phyloP scores from a whole-genome alignment of 1,140 invertebrate species.

The Callitettix versicolor region DNA sequence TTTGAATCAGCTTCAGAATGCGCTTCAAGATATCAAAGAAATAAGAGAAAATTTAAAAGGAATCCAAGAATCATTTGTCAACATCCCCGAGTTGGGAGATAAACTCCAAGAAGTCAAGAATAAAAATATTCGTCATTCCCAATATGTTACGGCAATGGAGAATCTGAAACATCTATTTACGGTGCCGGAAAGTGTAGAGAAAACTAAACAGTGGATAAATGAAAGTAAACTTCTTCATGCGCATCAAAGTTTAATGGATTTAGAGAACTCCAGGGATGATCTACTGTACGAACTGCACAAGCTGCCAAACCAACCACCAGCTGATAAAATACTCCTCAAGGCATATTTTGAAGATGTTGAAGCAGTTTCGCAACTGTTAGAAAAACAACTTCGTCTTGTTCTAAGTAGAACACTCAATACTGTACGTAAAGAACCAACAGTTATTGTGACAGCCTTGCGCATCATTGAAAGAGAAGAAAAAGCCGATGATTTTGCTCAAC shows the following conservation, averaged over 20 bases:
- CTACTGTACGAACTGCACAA: slow-evolving; percentile 90
- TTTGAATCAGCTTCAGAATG: slow-evolving; percentile 76
- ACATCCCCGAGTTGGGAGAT: slow-evolving; percentile 58
- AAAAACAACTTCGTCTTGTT: slow-evolving; percentile 84
- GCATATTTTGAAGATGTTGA: slow-evolving; percentile 95
- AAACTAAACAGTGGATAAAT: slow-evolving; percentile 86
- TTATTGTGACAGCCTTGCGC: slow-evolving; percentile 89
- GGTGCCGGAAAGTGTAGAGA: slow-evolving; percentile 90
- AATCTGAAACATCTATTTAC: slow-evolving; percentile 98
- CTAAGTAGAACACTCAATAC: slow-evolving; percentile 84
- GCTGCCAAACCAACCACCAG: slow-evolving; percentile 77
- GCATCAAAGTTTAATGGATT: slow-evolving; percentile 69
- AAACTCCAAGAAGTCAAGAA: slow-evolving; percentile 76
- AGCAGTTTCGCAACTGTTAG: slow-evolving; percentile 76
- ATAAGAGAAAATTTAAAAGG: slow-evolving; percentile 50
- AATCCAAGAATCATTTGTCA: slow-evolving; percentile 49
- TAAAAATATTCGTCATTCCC: slow-evolving; percentile 86
- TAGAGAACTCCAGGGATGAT: slow-evolving; percentile 94
- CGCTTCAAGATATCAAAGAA: slow-evolving; percentile 66
- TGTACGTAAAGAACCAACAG: slow-evolving; percentile 86
- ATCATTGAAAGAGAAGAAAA: slow-evolving; percentile 97
- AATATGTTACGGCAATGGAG: slow-evolving; percentile 95
- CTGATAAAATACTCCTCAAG: slow-evolving; percentile 83
- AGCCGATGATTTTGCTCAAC: slow-evolving; percentile 67
- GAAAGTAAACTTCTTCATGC: slow-evolving; percentile 92